Evolutionary conservation across 2,797 vertebrate species (phyloP).

Genomic region (Kryptolebias ocellatus): DNA sequence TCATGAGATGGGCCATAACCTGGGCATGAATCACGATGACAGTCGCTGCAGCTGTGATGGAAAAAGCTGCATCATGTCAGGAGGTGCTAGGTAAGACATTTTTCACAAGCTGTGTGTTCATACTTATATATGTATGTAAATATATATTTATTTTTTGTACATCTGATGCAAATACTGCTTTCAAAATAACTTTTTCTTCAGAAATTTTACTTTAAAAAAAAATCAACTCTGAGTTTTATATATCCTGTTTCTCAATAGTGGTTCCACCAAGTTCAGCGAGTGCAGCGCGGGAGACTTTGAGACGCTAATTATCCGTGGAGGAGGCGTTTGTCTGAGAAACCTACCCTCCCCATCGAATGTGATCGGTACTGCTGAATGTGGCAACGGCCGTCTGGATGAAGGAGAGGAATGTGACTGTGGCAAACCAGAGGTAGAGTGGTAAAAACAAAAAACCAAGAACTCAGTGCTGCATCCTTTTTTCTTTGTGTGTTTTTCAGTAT

Average conservation of each 20-base stretch:
- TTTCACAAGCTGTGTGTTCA: background rate
- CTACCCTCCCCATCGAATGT: constrained; percentile 74
- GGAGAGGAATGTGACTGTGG: constrained; percentile 92
- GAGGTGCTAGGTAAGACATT: constrained; percentile 73
- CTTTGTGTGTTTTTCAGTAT: too few relatives aligned
- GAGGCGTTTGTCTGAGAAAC: constrained; percentile 87
- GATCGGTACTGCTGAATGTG: constrained; percentile 81
- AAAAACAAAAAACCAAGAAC: background rate
- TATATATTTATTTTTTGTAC: background rate
- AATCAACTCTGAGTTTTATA: too few relatives aligned
- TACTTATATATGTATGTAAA: background rate
- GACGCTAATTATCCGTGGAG: constrained; percentile 78
- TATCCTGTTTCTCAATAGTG: constrained; percentile 66
- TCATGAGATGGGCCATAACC: constrained; percentile 90
- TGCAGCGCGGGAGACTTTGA: constrained; percentile 87
- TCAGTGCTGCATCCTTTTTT: too few relatives aligned
- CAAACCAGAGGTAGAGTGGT: constrained; percentile 76
- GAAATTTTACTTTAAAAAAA: too few relatives aligned
- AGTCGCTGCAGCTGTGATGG: constrained; percentile 55
- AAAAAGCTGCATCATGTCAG: constrained; percentile 82
- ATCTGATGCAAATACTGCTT: too few relatives aligned
- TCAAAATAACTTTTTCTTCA: too few relatives aligned
- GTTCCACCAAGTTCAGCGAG: constrained; percentile 80
- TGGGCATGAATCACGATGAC: constrained; percentile 88
- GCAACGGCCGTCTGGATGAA: constrained; percentile 85